Base-by-base conservation (phyloP, 2,888 invertebrate species). In the Ormyrus thymus region DNA sequence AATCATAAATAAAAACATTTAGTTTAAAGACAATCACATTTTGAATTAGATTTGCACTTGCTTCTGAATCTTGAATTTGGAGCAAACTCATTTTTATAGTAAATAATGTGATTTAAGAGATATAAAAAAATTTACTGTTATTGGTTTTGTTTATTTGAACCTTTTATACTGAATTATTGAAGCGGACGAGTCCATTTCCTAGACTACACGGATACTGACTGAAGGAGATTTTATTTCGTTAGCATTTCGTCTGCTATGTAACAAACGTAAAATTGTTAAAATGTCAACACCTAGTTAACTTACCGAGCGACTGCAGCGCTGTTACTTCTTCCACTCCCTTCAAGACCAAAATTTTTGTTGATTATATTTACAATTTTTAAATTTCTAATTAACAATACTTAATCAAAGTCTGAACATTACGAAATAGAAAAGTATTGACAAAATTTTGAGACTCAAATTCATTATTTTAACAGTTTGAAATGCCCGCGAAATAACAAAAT, bases 121-220 rank as follows among this genome's bases (percentile, higher is more conserved):
- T 1, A 7, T 50, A 45, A 48, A 74, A 29, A 46, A 58, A 11
- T 56, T 68, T 46, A 76, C 53, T 58, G 73, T 66, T 9, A 13
- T 62, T 64, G 13, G 13, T 50, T 72, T 66, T 68, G 46, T 51
- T 50, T 46, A 53, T 51, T 29, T 29, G 29, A 15, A 71, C 55
- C 15, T 62, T 65, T 56, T 71, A 29, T 69, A 62, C 56, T 71
- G 48, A 53, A 45, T 72, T 68, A 48, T 75, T 71, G 51, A 56
- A 10, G 43, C 59, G 80, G 79, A 79, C 79, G 81, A 81, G 81
- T 81, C 77, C 81, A 81, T 77, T 76, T 77, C 51, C 48, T 66
- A 56, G 46, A 70, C 69, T 62, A 51, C 58, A 69, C 61, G 70
- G 51, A 64, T 15, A 62, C 62, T 48, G 29, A 62, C 62, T 48